These are phyloP conservation scores for Drosophila serrata DNA, from an alignment of 1,140 invertebrate genomes.

Conservation along the genomic window DNA sequence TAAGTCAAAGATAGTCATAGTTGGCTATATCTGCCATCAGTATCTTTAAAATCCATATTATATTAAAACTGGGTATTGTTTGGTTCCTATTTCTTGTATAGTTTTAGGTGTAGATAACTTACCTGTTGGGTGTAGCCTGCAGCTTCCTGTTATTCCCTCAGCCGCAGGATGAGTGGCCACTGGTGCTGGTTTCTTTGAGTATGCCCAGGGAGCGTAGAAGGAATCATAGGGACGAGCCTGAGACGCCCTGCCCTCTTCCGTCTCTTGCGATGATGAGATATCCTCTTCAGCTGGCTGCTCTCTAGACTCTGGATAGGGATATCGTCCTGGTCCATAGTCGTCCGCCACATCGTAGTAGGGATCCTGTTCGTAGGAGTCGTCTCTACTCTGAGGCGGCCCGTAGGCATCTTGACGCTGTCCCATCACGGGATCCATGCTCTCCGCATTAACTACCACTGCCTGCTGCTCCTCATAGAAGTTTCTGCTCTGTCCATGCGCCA, in stretches of 20 bases:
- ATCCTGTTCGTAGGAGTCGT: slow-evolving; percentile 50
- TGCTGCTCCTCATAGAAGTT: slow-evolving; percentile 68
- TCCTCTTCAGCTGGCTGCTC: slow-evolving; percentile 34
- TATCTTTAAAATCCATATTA: background rate
- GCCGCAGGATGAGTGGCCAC: slow-evolving; percentile 28
- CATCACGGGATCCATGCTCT: slow-evolving; percentile 41
- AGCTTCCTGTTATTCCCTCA: slow-evolving; percentile 58
- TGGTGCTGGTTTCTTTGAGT: slow-evolving; percentile 25
- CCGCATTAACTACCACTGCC: slow-evolving; percentile 65
- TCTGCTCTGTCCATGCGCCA: slow-evolving; percentile 14
- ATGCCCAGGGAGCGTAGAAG: slow-evolving; percentile 56
- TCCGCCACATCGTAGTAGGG: slow-evolving; percentile 54
- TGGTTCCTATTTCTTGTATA: too few species aligned
- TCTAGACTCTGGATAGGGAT: slow-evolving; percentile 20
- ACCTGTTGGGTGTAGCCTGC: slow-evolving; percentile 50
- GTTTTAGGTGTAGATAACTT: background rate
- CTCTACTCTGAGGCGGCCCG: slow-evolving; percentile 49
- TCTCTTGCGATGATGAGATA: slow-evolving; percentile 1
- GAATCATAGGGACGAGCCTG: slow-evolving; percentile 51
- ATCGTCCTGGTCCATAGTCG: slow-evolving; percentile 34
- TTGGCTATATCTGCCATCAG: too few species aligned
- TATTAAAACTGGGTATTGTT: background rate
- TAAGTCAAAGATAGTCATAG: too few species aligned
- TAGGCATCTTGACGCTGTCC: slow-evolving; percentile 50
- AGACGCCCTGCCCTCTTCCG: slow-evolving; percentile 45